phyloP scores from a whole-genome alignment of 1,140 invertebrate species.

The Panagrolaimus sp. region DNA sequence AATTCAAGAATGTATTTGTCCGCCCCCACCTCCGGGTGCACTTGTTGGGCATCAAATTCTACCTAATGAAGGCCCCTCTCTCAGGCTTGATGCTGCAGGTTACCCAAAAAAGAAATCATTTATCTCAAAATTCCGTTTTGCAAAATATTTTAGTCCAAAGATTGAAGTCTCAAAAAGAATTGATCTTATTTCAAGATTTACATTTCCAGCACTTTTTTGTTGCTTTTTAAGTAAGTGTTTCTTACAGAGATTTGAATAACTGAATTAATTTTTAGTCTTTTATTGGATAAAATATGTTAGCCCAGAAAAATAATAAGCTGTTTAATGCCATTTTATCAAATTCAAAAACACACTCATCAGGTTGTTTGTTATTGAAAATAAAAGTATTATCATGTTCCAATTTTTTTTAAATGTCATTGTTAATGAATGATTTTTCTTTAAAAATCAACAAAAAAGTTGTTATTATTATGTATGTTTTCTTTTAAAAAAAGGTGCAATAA shows the following conservation, averaged over 20 bases:
- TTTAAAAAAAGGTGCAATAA: too few species aligned
- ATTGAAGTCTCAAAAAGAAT: constrained; percentile 48
- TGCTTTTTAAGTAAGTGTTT: constrained; percentile 33
- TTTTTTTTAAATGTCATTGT: too few species aligned
- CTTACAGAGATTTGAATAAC: not conserved
- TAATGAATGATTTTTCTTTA: too few species aligned
- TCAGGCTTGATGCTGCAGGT: constrained; percentile 22
- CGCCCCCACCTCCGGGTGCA: constrained; percentile 20
- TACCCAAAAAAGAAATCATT: constrained; percentile 26
- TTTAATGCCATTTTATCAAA: too few species aligned
- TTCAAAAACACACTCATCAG: too few species aligned
- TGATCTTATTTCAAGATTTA: constrained; percentile 45
- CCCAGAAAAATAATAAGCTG: too few species aligned
- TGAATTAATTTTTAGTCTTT: constrained; percentile 31
- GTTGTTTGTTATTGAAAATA: too few species aligned
- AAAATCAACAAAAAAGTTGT: too few species aligned
- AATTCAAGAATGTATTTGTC: constrained; percentile 48
- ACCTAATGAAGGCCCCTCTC: constrained; percentile 13
- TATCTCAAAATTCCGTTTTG: constrained; percentile 17
- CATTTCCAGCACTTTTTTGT: constrained; percentile 40
- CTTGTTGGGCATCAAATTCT: constrained; percentile 3
- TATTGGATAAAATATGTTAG: constrained; percentile 35
- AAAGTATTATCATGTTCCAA: too few species aligned
- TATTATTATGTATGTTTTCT: too few species aligned
- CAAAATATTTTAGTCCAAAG: constrained; percentile 28